Evolutionary conservation across 2,888 invertebrate species (phyloP), one percentile per base, ranked within the genome.

Genomic region (Plutella xylostella): DNA sequence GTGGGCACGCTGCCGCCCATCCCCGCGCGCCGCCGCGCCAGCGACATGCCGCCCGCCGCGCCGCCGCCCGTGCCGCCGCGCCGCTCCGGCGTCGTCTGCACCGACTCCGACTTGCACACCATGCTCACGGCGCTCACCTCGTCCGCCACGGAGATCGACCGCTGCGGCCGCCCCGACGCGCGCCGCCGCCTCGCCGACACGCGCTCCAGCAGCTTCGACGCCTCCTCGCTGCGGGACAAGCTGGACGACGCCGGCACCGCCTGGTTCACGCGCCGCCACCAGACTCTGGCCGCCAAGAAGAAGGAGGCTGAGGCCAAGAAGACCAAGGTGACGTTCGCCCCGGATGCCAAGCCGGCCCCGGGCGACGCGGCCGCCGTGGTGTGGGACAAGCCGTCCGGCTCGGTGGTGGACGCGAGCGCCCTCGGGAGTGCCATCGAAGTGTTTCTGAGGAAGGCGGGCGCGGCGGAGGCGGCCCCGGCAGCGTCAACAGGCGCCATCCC

Each of bases 371-470:
- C 87, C 34, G 89, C 89, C 47, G 90, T 91, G 19, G 74, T 91
- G 1, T 91, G 91, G 91, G 92, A 92, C 57, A 89, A 88, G 42
- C 86, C 86, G n/a, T 89, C 91, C 34, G 91, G 91, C 5, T 91
- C 93, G 0, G 87, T 92, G 31, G 90, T 92, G 4, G 93, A 94
- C 63, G 91, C 93, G 1, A 90, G 92, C 59, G 89, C 92, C 0
- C 80, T 94, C 28, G 94, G 94, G 19, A 92, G 89, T 62, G 94
- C 93, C 21, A 93, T 94, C 53, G 93, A 94, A 73, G 93, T 91
- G 22, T 93, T 93, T 62, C 77, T 94, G 30, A 87, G 86, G 61
- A 88, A 86, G 73, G 86, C 82, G 54, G 86, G 79, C 51, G 78
- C 63, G 34, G 80, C 74, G 47, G 88, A 84, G 12, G 63, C 57